Base-by-base conservation (phyloP, 1,140 invertebrate genomes). In the Pachypsylla venusta region DNA sequence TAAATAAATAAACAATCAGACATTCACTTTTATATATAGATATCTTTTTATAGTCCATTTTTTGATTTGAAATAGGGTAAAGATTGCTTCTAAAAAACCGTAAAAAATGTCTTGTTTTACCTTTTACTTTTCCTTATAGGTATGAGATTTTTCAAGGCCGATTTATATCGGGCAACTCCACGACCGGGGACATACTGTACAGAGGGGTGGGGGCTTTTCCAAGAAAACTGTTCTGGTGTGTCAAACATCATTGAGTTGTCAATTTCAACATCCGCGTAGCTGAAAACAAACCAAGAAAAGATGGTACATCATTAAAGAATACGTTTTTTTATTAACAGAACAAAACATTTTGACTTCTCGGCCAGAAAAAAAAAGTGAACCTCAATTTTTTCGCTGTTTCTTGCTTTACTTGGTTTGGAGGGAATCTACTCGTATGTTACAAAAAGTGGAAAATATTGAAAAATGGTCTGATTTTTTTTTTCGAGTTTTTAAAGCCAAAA, bases 101-200 rank as follows among this genome's bases (percentile, higher is more conserved):
- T 54, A 42, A 57, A 2, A 56, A 40, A n/a, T 2, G 54, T 25
- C 20, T 26, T 54, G 24, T 25, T 30, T 13, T 58, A 64, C 61
- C 59, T 61, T 25, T 48, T 48, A 53, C 61, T 65, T 56, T 30
- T 60, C 16, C 65, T 28, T 10, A 67, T 35, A 2, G 65, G 65
- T 13, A 67, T 66, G 28, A 67, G 58, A 58, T 65, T 64, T 30
- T 60, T 66, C 2, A 66, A 59, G 3, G 66, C 54, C 25, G 61
- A n/a, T 14, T 60, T 61, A 59, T 67, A 67, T 27, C 62, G 39
- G 1, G 57, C 35, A 20, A 66, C 27, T 12, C 66, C 65, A 53
- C 53, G 54, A 19, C 61, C 57, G 14, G 62, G 60, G 12, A 65
- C 56, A 53, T 67, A 65, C 30, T 63, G 64, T 53, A 53, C 22